phyloP scores from a whole-genome alignment of 2,888 invertebrate species.

The Scelioninae gen. 1 region DNA sequence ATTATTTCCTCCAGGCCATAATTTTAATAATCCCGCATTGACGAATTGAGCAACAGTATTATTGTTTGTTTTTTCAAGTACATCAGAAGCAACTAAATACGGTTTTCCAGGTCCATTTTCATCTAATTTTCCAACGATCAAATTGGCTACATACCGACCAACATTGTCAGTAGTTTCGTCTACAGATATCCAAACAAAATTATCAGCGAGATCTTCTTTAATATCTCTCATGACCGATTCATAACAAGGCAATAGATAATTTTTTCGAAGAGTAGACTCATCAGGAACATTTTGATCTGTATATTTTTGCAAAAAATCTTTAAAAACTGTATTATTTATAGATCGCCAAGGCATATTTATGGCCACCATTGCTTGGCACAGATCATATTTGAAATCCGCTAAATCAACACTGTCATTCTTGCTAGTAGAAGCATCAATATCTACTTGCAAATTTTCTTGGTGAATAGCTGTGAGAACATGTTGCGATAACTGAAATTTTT shows the following conservation, averaged over 20 bases:
- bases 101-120: conserved; percentile 23
- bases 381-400: conserved; percentile 25
- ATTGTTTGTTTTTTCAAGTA: conserved; percentile 51
- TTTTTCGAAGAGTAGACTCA: conserved; percentile 67
- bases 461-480: conserved; percentile 16
- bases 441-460: neutral
- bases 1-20: conserved; percentile 33
- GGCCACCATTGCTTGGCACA: conserved; percentile 38
- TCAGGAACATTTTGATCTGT: conserved; percentile 42
- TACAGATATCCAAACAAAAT: conserved; percentile 70
- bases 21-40: conserved; percentile 28
- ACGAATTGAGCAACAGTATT: conserved; percentile 51
- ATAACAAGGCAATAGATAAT: conserved; percentile 59
- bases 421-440: neutral
- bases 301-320: conserved; percentile 22
- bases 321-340: conserved; percentile 1
- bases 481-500: conserved; percentile 17
- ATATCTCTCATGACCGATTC: conserved; percentile 49
- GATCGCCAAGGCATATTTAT: conserved; percentile 22
- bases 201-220: conserved; percentile 59
- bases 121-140: conserved; percentile 51
- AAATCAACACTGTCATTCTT: neutral
- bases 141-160: conserved; percentile 55
- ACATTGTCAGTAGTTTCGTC: conserved; percentile 57
- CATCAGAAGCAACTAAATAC: conserved; percentile 40